Percentiles rank a stretch among this genome's conserved stretches.
Conservation (phyloP, 2,113 vertebrate species). For the Serilophus lunatus region DNA sequence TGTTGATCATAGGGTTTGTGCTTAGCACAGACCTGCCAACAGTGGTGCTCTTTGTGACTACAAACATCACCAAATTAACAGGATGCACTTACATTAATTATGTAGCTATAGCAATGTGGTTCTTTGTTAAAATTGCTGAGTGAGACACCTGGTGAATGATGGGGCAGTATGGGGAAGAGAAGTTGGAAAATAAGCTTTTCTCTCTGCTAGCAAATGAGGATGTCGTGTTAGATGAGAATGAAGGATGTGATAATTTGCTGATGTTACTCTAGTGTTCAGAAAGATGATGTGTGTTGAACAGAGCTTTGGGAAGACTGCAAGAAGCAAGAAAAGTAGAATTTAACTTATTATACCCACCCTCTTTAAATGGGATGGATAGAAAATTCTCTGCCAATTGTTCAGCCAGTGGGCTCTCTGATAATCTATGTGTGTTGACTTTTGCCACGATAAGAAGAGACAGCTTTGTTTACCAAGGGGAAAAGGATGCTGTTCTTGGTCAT, state of each 20-base stretch:
- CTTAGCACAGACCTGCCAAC: not conserved
- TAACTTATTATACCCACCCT: not conserved
- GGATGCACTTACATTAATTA: not conserved
- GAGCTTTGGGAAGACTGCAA: not conserved
- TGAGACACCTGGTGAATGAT: not conserved
- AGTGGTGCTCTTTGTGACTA: not conserved
- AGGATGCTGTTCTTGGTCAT: not conserved
- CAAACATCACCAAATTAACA: not conserved
- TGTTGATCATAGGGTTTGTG: not conserved
- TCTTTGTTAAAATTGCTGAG: not conserved
- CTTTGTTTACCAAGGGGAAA: not conserved
- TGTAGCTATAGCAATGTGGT: conserved; percentile 11
- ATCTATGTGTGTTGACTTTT: not conserved
- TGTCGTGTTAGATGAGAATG: not conserved
- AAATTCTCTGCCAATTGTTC: not conserved
- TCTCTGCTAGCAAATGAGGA: not conserved
- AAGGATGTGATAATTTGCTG: conserved; percentile 12
- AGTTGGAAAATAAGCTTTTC: not conserved
- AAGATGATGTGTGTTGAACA: not conserved
- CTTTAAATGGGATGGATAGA: not conserved
- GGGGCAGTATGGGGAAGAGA: not conserved
- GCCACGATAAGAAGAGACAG: not conserved
- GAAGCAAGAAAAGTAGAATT: not conserved
- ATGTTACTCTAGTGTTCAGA: not conserved
- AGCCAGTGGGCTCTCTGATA: not conserved